A percentile compares a stretch with the other conserved stretches of the same genome.
phyloP scores from a whole-genome alignment of 2,797 vertebrate species.

The Iguana delicatissima region DNA sequence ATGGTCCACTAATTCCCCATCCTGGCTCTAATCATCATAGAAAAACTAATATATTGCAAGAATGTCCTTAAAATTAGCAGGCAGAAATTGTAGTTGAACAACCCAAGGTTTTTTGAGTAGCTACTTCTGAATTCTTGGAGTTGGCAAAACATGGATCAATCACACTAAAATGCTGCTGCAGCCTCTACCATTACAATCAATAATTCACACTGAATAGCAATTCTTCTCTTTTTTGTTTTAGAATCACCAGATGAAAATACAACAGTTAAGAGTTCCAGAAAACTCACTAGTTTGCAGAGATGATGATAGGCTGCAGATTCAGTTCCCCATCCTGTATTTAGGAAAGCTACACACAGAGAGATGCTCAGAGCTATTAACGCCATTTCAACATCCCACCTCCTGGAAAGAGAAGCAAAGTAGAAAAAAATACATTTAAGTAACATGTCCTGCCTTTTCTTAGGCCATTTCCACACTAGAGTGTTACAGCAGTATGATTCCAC shows the following conservation, averaged over 20 bases:
- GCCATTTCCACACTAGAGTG: not conserved
- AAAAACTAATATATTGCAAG: not conserved
- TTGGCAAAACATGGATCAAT: not conserved
- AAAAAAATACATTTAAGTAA: conserved; percentile 14
- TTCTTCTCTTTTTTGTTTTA: not conserved
- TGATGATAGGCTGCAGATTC: conserved; percentile 49
- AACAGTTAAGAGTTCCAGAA: conserved; percentile 10
- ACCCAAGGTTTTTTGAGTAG: not conserved
- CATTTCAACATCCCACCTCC: conserved; percentile 78
- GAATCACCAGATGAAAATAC: not conserved
- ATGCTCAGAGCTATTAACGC: conserved; percentile 73
- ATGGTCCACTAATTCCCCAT: not conserved
- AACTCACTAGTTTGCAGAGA: conserved; percentile 79
- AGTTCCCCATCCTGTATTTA: conserved; percentile 69
- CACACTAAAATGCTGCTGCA: not conserved
- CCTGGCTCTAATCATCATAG: not conserved
- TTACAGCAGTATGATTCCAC: too few relatives aligned
- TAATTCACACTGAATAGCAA: not conserved
- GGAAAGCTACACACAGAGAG: conserved; percentile 74
- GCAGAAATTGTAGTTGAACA: not conserved
- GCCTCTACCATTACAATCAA: not conserved
- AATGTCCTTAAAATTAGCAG: not conserved
- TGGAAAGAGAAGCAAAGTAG: conserved; percentile 56
- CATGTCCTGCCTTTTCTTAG: not conserved
- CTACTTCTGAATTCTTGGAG: not conserved